A percentile compares a stretch with the other conserved stretches of the same genome.
These are phyloP conservation scores for Anthonomus grandis DNA, from an alignment of 1,140 invertebrate species.

Conservation along the genomic window DNA sequence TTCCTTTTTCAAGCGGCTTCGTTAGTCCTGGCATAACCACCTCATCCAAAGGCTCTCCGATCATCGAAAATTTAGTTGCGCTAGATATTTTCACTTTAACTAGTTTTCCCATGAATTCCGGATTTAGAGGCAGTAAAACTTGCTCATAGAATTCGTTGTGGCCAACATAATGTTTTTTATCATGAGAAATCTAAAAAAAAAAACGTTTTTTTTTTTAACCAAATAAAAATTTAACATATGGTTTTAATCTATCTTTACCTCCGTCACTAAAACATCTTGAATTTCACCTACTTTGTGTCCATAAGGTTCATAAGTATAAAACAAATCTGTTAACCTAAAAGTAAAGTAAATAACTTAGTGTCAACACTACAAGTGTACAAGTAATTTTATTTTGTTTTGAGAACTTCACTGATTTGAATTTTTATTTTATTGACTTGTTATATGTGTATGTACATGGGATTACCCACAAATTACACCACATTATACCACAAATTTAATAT, in stretches of 20 bases:
- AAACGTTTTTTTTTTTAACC: not conserved
- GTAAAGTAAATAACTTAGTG: too few species aligned
- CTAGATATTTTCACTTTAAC: slow-evolving; percentile 73
- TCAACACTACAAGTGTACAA: too few species aligned
- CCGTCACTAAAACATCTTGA: slow-evolving; percentile 85
- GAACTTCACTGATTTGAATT: too few species aligned
- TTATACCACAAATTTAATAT: too few species aligned
- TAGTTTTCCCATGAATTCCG: slow-evolving; percentile 78
- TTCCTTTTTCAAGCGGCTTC: slow-evolving; percentile 52
- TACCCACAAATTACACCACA: too few species aligned
- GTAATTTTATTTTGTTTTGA: too few species aligned
- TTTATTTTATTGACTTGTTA: too few species aligned
- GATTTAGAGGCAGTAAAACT: slow-evolving; percentile 76
- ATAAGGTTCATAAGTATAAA: slow-evolving; percentile 89
- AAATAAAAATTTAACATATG: too few species aligned
- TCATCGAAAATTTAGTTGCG: slow-evolving; percentile 84
- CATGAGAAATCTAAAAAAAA: slow-evolving; percentile 62
- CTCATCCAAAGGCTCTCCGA: slow-evolving; percentile 62
- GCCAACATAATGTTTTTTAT: slow-evolving; percentile 85
- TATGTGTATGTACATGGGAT: too few species aligned
- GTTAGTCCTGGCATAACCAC: slow-evolving; percentile 52
- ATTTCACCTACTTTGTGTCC: slow-evolving; percentile 68
- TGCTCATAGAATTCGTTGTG: slow-evolving; percentile 98
- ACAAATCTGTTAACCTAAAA: slow-evolving; percentile 75
- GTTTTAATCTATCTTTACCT: slow-evolving; percentile 12